A percentile compares a stretch with the other conserved stretches of the same genome.
These are phyloP conservation scores for Elgaria multicarinata DNA, from an alignment of 2,113 vertebrate genomes.

Conservation along the genomic window DNA sequence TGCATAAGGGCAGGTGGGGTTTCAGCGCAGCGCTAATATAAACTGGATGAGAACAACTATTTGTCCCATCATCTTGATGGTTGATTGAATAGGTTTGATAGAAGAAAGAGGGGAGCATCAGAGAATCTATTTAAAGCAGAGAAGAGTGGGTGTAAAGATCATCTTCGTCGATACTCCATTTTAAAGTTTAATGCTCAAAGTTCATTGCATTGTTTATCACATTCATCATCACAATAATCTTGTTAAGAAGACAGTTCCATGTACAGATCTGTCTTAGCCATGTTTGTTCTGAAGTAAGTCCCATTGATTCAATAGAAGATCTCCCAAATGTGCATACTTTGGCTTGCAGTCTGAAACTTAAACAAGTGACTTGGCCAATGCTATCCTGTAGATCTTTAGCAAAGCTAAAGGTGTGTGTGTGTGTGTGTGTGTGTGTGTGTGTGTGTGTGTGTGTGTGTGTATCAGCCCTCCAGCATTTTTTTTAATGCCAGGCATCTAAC, in stretches of 20 bases:
- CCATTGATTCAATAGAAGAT: not conserved
- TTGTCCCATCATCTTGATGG: not conserved
- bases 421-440: rapidly evolving
- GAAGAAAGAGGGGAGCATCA: not conserved
- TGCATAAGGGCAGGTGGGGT: too few relatives aligned
- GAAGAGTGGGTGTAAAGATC: not conserved
- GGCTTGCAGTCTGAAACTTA: not conserved
- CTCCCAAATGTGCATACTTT: not conserved
- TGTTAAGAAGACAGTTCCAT: not conserved
- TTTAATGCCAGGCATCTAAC: not conserved
- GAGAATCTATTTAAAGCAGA: not conserved
- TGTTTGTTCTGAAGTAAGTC: not conserved
- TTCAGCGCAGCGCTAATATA: too few relatives aligned
- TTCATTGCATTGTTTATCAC: not conserved
- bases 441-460: not conserved
- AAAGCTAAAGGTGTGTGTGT: not conserved
- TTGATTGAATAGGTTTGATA: not conserved
- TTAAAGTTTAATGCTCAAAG: not conserved
- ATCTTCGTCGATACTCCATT: not conserved
- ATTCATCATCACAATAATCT: not conserved
- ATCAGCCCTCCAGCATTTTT: not conserved
- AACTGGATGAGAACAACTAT: not conserved
- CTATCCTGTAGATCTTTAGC: not conserved
- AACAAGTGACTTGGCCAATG: not conserved
- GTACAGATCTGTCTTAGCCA: not conserved